Evolutionary conservation across 2,888 invertebrate genomes (phyloP), one percentile per base, ranked within the genome.

Genomic region (Campaea margaritaria): DNA sequence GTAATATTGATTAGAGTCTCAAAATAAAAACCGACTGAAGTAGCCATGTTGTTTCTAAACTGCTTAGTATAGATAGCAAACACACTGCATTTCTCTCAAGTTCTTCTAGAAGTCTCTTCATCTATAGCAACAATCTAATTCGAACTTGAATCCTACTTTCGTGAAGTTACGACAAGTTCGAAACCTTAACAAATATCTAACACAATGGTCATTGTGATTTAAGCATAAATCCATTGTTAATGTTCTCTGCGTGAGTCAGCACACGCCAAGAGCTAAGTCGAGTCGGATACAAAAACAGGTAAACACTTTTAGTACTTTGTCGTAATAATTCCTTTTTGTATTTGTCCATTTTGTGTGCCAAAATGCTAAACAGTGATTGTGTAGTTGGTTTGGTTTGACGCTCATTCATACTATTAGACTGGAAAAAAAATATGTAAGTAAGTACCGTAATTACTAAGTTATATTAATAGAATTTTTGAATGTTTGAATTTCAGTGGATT

Each of bases 181-280:
- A 61, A 58, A 53, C 46, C 46, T 50, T 16, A 61, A 60, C 46
- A 15, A 58, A 58, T 42, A 59, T 51, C 43, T 64, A 63, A 68
- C 71, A 87, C 85, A 86, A 86, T 85, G 74, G 74, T 72, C 71
- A 82, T 86, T 86, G 83, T 82, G 71, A 63, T 73, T 64, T 58
- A 58, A 67, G 71, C 72, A 73, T 65, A 73, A 78, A 78, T 78
- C 68, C 72, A 76, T 81, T 79, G 75, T 80, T 72, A 74, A 72
- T 73, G 70, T 76, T 75, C 67, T 73, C 75, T 68, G 77, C 75
- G 73, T 82, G 83, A 84, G 62, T 84, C 79, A 75, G 68, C 65
- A 59, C 62, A 68, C 73, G 72, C 68, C 56, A 68, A 65, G 53
- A 62, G 48, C 50, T 38, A 47, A 54, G 21, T 43, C n/a, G n/a